phyloP scores from a whole-genome alignment of 2,888 invertebrate genomes.

The Cylindroiulus punctatus region DNA sequence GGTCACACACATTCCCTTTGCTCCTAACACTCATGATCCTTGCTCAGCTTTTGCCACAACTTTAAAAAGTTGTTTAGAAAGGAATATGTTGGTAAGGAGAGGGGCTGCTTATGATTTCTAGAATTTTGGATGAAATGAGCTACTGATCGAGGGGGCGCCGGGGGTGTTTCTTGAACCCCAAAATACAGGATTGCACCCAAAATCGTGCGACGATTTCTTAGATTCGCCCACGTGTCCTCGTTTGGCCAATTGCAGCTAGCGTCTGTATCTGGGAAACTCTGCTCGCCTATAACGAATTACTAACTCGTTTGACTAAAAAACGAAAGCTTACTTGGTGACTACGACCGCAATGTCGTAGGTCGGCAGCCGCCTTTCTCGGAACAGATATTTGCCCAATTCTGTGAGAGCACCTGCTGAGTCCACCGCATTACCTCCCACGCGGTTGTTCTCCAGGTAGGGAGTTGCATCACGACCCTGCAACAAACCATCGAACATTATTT shows the following conservation, averaged over 20 bases:
- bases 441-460: constrained; percentile 91
- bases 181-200: neutral
- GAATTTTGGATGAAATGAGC: neutral
- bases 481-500: neutral
- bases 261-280: neutral
- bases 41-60: too few species aligned
- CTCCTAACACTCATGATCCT: too few species aligned
- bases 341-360: constrained; percentile 96
- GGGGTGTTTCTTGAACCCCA: neutral
- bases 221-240: neutral
- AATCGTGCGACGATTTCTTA: neutral
- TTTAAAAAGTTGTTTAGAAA: too few species aligned
- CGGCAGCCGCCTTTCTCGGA: constrained; percentile 90
- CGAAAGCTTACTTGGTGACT: constrained; percentile 85
- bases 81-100: too few species aligned
- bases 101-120: neutral
- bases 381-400: constrained; percentile 97
- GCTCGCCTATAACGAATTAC: neutral
- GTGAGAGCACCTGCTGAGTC: constrained; percentile 94
- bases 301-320: neutral
- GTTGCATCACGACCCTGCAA: constrained; percentile 91
- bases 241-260: neutral
- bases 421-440: constrained; percentile 91
- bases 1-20: too few species aligned
- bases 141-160: neutral